Percentiles rank a stretch among this genome's conserved stretches.
phyloP scores from a whole-genome alignment of 2,888 invertebrate genomes.

The Aphodius granarius region DNA sequence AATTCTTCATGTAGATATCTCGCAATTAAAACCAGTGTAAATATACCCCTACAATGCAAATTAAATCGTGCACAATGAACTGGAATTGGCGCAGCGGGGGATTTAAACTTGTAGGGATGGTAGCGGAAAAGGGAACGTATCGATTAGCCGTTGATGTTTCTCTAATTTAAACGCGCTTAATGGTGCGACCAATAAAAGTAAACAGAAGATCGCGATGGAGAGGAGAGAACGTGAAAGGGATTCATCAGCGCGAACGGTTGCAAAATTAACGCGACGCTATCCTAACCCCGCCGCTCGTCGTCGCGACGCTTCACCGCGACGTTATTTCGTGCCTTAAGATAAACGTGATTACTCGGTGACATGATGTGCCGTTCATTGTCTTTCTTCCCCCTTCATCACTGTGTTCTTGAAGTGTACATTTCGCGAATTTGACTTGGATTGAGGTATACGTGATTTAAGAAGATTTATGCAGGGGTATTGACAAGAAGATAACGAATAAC shows the following conservation, averaged over 20 bases:
- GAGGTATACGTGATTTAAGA: neutral
- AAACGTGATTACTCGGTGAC: neutral
- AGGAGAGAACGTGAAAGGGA: neutral
- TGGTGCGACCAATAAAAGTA: neutral
- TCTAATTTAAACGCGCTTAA: neutral
- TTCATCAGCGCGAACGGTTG: neutral
- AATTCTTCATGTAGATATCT: neutral
- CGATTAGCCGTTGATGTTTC: neutral
- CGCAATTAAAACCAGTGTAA: neutral
- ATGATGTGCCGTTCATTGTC: neutral
- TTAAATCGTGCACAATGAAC: neutral
- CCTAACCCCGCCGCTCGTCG: neutral
- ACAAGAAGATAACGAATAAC: too few species aligned
- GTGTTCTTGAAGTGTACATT: neutral
- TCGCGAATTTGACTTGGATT: neutral
- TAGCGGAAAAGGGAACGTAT: neutral
- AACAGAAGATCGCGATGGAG: neutral
- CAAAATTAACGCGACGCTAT: neutral
- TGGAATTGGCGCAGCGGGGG: neutral
- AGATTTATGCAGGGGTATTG: too few species aligned
- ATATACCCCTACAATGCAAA: neutral
- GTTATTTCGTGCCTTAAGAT: neutral
- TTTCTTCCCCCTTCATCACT: neutral
- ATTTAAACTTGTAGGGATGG: neutral
- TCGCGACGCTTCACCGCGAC: neutral